phyloP scores from a whole-genome alignment of 2,113 vertebrate genomes.

The Candoia aspera region DNA sequence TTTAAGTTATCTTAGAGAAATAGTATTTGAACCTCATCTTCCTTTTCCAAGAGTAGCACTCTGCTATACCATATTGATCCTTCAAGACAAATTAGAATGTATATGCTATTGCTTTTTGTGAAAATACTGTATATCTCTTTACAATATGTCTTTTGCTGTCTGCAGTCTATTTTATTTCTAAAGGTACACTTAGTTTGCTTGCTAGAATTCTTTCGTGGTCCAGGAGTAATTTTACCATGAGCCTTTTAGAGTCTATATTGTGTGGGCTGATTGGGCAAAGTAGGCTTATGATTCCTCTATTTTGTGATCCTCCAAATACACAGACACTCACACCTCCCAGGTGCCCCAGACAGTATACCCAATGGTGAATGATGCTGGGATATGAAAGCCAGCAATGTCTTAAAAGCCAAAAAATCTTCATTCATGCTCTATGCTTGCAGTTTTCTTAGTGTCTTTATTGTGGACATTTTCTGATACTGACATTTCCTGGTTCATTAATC shows the following conservation, averaged over 20 bases:
- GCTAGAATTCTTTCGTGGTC: background rate
- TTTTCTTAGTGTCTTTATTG: background rate
- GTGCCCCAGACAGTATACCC: background rate
- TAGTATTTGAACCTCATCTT: background rate
- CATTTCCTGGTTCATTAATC: background rate
- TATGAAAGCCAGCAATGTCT: background rate
- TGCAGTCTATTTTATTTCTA: background rate
- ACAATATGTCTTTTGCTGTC: background rate
- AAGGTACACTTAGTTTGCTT: background rate
- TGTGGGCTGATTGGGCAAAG: background rate
- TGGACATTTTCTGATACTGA: background rate
- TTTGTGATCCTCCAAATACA: background rate
- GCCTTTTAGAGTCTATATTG: background rate
- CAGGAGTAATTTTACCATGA: background rate
- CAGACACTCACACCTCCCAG: no score
- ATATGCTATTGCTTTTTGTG: background rate
- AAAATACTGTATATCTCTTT: background rate
- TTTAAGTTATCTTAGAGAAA: background rate
- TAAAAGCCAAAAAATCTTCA: background rate
- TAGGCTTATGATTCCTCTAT: background rate
- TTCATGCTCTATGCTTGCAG: background rate
- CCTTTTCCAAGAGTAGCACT: background rate
- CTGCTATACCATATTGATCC: background rate
- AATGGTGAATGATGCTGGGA: background rate
- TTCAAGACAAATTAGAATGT: background rate